Base-by-base conservation (phyloP, 2,797 vertebrate genomes). In the Bovichtus diacanthus region DNA sequence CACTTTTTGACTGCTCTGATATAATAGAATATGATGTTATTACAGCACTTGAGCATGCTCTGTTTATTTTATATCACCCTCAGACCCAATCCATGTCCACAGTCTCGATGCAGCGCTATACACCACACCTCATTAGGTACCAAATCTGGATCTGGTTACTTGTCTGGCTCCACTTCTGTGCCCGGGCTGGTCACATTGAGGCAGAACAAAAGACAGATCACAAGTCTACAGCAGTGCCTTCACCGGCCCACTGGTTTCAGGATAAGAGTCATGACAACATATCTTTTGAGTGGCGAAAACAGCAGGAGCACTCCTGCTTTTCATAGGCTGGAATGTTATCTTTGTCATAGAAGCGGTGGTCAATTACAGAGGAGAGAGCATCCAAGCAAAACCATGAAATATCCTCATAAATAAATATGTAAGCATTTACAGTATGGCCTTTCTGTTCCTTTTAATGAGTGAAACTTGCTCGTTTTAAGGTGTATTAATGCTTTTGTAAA, bases 111-210 rank as follows among this genome's bases (percentile, higher is more conserved):
- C 78, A 50, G 70, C 6, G 25, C 69, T 71, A n/a, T n/a, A n/a
- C 85, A 85, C 84, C 87, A 88, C 82, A 88, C 81, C 83, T 84
- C 87, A 90, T 91, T 90, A 83, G 62, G 58, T 51, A 62, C 47
- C 75, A 64, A 88, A 89, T 84, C 78, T 85, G 78, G 82, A 81
- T 85, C 47, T 47, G 81, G 72, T 67, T 75, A n/a, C 70, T 76
- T 67, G 49, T 78, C 84, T 74, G 82, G 60, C 77, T 59, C 23
- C 71, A 70, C 75, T 65, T 71, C 54, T 68, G 39, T 53, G 73
- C 71, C 74, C 50, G 7, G 39, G 51, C 53, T 47, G 54, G 55
- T 81, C 61, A 77, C 69, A 62, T 43, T 67, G 53, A 80, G 66
- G 74, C 65, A 76, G 53, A 81, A 59, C 62, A 73, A 78, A 59